These are phyloP conservation scores for Synanthedon andrenaeformis DNA, from an alignment of 2,888 invertebrate genomes.

Conservation along the genomic window DNA sequence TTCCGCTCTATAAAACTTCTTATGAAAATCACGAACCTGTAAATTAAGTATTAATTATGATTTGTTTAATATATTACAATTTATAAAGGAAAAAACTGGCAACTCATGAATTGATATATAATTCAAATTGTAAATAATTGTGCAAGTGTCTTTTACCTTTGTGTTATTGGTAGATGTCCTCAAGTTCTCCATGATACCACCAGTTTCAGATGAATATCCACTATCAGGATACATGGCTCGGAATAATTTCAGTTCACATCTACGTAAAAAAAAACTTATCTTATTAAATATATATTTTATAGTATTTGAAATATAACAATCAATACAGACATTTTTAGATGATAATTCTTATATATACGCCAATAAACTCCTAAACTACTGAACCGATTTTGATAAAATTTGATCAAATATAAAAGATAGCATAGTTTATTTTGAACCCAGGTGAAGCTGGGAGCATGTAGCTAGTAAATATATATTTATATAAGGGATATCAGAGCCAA, in stretches of 20 bases:
- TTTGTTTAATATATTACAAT: neutral
- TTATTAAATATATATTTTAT: conserved; percentile 2
- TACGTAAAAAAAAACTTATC: conserved; percentile 13
- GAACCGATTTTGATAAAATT: too few relatives aligned
- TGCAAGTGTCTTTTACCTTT: conserved; percentile 70
- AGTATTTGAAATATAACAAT: neutral
- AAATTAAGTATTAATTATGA: conserved; percentile 11
- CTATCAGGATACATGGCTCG: conserved; percentile 82
- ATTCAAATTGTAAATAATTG: too few relatives aligned
- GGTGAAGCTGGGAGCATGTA: too few relatives aligned
- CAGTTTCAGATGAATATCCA: conserved; percentile 88
- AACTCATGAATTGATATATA: too few relatives aligned
- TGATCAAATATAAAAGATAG: too few relatives aligned
- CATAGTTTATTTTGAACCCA: too few relatives aligned
- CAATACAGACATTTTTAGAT: neutral
- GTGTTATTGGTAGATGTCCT: conserved; percentile 82
- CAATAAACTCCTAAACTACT: too few relatives aligned
- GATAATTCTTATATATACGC: too few relatives aligned
- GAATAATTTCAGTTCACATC: conserved; percentile 74
- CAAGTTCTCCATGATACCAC: conserved; percentile 87
- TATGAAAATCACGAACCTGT: conserved; percentile 83
- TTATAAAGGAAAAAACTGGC: too few relatives aligned
- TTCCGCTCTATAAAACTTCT: conserved; percentile 88
- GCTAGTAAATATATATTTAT: too few relatives aligned
- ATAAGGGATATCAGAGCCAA: neutral